phyloP scores from a whole-genome alignment of 1,140 invertebrate genomes.

The Camponotus pennsylvanicus region DNA sequence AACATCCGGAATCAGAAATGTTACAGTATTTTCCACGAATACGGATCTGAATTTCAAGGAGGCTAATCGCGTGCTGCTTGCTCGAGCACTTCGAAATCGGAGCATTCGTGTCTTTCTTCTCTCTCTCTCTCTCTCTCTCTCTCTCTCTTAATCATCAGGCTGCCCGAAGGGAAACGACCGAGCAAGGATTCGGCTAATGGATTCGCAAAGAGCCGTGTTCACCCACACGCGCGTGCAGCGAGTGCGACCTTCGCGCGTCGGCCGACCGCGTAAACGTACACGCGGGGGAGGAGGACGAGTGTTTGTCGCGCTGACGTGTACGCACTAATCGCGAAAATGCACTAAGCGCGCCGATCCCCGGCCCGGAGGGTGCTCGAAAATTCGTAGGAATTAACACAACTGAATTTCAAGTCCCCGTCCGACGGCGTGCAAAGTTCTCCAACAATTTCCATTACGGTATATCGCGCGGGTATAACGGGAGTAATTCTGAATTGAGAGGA shows the following conservation, averaged over 20 bases:
- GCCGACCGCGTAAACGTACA: constrained; percentile 36
- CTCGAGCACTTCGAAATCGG: constrained; percentile 68
- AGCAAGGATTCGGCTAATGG: constrained; percentile 72
- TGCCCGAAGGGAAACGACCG: constrained; percentile 69
- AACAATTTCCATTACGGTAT: constrained; percentile 71
- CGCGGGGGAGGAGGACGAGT: constrained; percentile 31
- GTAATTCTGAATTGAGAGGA: constrained; percentile 49
- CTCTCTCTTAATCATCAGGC: constrained; percentile 10
- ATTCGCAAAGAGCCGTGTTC: constrained; percentile 73
- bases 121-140: constrained; percentile 15
- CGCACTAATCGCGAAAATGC: constrained; percentile 58
- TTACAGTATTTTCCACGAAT: constrained; percentile 31
- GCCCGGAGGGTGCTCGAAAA: constrained; percentile 70
- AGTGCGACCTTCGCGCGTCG: constrained; percentile 6
- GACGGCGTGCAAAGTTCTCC: constrained; percentile 63
- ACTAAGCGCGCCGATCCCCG: constrained; percentile 30
- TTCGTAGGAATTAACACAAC: constrained; percentile 75
- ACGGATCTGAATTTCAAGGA: constrained; percentile 64
- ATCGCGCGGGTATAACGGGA: constrained; percentile 68
- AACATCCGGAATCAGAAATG: constrained; percentile 22
- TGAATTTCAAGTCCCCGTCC: constrained; percentile 74
- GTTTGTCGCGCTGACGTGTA: constrained; percentile 62
- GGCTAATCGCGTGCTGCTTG: constrained; percentile 68
- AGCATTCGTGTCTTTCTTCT: constrained; percentile 50
- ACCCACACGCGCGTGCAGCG: constrained; percentile 60